These are phyloP conservation scores for Anas flavirostris DNA, from an alignment of 2,797 vertebrate genomes.

Conservation along the genomic window DNA sequence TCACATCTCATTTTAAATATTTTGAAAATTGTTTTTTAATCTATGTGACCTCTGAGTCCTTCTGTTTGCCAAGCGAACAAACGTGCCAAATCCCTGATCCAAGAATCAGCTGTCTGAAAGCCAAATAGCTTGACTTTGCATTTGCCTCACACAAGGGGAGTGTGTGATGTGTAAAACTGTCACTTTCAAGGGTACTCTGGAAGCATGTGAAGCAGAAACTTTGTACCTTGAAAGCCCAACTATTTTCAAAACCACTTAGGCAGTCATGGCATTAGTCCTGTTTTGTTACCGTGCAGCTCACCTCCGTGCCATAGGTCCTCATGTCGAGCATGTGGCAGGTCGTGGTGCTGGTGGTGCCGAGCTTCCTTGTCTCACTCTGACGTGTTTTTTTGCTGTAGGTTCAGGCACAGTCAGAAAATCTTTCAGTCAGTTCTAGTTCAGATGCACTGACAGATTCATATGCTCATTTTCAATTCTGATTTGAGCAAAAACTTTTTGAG, in stretches of 20 bases:
- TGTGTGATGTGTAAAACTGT: neutral
- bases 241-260: neutral
- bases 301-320: neutral
- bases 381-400: neutral
- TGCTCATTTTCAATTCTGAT: accelerated
- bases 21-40: neutral
- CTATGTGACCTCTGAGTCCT: neutral
- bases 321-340: neutral
- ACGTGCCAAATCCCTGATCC: neutral
- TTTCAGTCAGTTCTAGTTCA: neutral
- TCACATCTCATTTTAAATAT: neutral
- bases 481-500: neutral
- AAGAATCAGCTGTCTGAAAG: neutral
- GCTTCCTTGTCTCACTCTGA: neutral
- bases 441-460: neutral
- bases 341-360: neutral
- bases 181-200: neutral
- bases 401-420: neutral
- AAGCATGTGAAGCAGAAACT: neutral
- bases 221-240: neutral
- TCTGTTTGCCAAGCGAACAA: neutral
- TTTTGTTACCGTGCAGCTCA: neutral
- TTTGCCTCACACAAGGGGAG: neutral
- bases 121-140: neutral
- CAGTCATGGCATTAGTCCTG: neutral